Percentiles rank a stretch among this genome's conserved stretches.
Evolutionary conservation across 2,797 vertebrate genomes (phyloP).

Genomic region (Nothura maculosa): DNA sequence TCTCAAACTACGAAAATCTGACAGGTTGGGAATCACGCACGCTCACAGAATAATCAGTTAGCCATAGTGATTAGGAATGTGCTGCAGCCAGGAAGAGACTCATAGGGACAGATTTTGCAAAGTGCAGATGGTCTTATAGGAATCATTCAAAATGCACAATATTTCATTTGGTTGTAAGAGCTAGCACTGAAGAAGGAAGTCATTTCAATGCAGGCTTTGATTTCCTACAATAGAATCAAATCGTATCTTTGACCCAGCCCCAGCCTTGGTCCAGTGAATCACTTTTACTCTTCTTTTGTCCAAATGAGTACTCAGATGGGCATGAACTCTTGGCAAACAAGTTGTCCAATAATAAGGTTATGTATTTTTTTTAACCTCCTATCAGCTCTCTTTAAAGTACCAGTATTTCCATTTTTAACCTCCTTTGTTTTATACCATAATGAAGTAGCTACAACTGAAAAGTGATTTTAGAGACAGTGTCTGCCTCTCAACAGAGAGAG

Average conservation of each 20-base stretch:
- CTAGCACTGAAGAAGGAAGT: background rate
- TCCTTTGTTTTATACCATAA: background rate
- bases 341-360: background rate
- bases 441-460: background rate
- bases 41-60: constrained; percentile 63
- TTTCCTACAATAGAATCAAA: background rate
- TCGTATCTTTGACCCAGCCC: too few relatives aligned
- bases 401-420: background rate
- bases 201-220: background rate
- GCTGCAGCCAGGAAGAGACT: background rate
- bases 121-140: background rate
- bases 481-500: background rate
- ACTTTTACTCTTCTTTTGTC: background rate
- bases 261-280: background rate
- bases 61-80: constrained; percentile 32
- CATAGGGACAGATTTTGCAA: background rate
- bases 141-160: background rate
- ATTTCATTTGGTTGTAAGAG: background rate
- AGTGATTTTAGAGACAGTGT: background rate
- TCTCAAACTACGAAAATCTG: constrained; percentile 63
- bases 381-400: background rate
- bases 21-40: constrained; percentile 44
- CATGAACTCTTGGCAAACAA: background rate
- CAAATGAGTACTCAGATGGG: background rate
- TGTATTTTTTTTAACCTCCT: background rate